Base-by-base conservation (phyloP, 2,888 invertebrate species). In the Anarsia innoxiella region DNA sequence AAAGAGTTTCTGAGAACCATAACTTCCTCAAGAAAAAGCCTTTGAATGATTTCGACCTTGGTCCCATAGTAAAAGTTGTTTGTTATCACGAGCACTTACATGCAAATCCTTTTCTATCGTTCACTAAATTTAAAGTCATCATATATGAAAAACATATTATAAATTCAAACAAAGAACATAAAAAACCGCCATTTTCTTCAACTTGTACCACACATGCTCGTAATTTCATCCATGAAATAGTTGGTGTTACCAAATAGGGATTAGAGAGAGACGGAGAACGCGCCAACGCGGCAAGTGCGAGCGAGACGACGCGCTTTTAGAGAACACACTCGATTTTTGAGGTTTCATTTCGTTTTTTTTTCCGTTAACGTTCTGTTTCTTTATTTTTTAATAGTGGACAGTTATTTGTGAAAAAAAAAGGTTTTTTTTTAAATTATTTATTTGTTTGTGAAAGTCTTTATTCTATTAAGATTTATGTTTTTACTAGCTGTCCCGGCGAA, bases 201-300 rank as follows among this genome's bases (percentile, higher is more conserved):
- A 9, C 16, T 35, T 35, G 28, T 5, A 14, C 61, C 60, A 41
- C 14, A 44, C 49, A 28, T 56, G 47, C 57, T 56, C 64, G 80
- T 82, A 83, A 84, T 83, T 83, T 80, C 79, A 84, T 80, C 82
- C 82, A 79, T 84, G 83, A 83, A 84, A 83, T 82, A 84, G 83
- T 84, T 82, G 82, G 77, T 74, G 79, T 79, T 83, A 82, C 83
- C 82, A 82, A 84, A 84, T 80, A 78, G 73, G 83, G 82, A 78
- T 82, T 79, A 80, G 82, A 84, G 62, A 25, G 73, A 57, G 80
- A 82, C 53, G 41, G 62, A 45, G 52, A 16, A 47, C 13, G 23
- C 12, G 12, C 3, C n/a, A n/a, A 25, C 3, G 12, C 10, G 23
- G n/a, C 36, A 44, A 13, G 71, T 46, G 63, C 53, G 67, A 79